Conservation (phyloP, 2,113 vertebrate species). For the Notothenia coriiceps region DNA sequence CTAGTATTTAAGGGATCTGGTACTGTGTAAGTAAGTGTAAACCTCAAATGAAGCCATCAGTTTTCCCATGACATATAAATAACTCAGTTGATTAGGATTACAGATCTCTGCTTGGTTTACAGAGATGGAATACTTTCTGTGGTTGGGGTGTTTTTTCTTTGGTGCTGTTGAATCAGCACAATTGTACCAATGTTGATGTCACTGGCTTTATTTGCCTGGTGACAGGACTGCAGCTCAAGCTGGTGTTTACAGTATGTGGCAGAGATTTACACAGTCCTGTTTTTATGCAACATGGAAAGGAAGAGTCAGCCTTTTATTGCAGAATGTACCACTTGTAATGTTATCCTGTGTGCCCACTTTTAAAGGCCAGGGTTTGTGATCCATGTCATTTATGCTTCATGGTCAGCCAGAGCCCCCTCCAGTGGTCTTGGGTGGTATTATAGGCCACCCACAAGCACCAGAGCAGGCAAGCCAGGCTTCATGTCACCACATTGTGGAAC, state of each 20-base stretch:
- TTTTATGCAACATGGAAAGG: not conserved
- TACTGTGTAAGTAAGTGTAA: not conserved
- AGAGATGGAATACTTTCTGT: slow-evolving; percentile 26
- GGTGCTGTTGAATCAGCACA: not conserved
- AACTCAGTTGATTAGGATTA: slow-evolving; percentile 16
- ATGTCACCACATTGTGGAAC: not conserved
- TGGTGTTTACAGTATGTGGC: not conserved
- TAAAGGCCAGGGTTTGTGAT: not conserved
- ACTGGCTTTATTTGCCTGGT: slow-evolving; percentile 7
- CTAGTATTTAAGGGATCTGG: not conserved
- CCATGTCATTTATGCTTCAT: not conserved
- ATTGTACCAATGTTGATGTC: slow-evolving; percentile 4
- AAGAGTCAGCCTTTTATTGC: not conserved
- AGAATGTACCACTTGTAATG: not conserved
- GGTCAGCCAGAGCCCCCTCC: slow-evolving; percentile 25
- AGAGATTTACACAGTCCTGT: not conserved
- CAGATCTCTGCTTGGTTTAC: slow-evolving; percentile 24
- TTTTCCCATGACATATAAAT: not conserved
- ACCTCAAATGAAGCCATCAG: not conserved
- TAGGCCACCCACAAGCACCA: not conserved
- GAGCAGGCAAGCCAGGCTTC: not conserved
- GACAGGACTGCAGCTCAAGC: not conserved
- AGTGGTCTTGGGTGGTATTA: slow-evolving; percentile 13
- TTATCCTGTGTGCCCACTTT: slow-evolving; percentile 9
- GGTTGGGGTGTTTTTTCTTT: slow-evolving; percentile 10